Percentiles rank a stretch among this genome's conserved stretches.
These are phyloP conservation scores for Ibycter americanus DNA, from an alignment of 2,797 vertebrate genomes.

Conservation along the genomic window DNA sequence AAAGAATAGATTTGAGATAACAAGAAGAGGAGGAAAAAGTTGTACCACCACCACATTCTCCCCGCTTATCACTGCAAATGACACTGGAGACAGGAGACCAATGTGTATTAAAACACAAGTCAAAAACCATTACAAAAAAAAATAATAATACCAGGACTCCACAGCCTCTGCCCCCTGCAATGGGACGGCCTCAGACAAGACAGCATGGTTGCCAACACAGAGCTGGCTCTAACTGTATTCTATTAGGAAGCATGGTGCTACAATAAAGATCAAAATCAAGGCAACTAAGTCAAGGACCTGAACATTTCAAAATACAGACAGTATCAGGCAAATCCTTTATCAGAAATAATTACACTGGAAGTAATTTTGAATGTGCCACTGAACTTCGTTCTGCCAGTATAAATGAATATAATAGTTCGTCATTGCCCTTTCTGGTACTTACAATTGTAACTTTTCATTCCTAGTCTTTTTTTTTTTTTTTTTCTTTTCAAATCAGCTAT, in stretches of 20 bases:
- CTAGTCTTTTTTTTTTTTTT: neutral
- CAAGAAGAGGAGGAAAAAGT: neutral
- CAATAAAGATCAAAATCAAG: neutral
- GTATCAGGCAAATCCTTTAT: neutral
- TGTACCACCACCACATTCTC: neutral
- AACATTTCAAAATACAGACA: neutral
- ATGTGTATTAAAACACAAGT: neutral
- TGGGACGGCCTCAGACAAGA: neutral
- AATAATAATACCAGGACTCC: neutral
- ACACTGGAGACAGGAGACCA: neutral
- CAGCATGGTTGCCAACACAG: neutral
- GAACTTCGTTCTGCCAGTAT: neutral
- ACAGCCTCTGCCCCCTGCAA: fast-evolving
- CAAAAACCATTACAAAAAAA: neutral
- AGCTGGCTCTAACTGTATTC: neutral
- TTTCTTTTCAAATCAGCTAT: neutral
- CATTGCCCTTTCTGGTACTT: neutral
- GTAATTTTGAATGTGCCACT: neutral
- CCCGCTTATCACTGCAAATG: neutral
- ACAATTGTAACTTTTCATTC: neutral
- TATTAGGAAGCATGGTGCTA: fast-evolving
- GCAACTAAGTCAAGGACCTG: neutral
- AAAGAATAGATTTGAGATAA: neutral
- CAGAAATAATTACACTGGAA: neutral
- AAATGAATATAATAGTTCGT: neutral